Conservation (phyloP, 2,113 vertebrate genomes). For the Orthochromis malagaraziensis region DNA sequence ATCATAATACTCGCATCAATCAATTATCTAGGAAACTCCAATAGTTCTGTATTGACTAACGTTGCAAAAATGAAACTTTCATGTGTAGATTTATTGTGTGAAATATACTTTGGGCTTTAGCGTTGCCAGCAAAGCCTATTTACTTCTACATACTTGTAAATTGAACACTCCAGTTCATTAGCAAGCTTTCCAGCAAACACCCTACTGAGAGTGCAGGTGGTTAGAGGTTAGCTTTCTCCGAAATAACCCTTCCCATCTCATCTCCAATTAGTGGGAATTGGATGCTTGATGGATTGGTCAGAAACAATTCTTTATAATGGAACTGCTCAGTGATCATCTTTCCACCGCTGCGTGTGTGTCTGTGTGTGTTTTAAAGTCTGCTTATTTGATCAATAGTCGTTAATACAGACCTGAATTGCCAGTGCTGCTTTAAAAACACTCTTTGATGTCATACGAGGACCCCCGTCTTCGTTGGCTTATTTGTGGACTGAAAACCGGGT, state of each 20-base stretch:
- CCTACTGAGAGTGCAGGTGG: background rate
- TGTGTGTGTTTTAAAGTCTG: background rate
- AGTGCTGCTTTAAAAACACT: slow-evolving; percentile 15
- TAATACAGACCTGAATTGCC: slow-evolving; percentile 8
- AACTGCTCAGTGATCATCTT: slow-evolving; percentile 6
- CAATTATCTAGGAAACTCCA: background rate
- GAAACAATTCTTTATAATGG: slow-evolving; percentile 15
- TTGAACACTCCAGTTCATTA: background rate
- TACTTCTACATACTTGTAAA: background rate
- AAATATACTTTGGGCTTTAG: background rate
- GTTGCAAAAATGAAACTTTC: background rate
- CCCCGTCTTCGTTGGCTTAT: background rate
- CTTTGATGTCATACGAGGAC: slow-evolving; percentile 23
- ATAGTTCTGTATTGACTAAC: background rate
- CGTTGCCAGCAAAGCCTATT: background rate
- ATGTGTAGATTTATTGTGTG: background rate
- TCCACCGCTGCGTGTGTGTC: background rate
- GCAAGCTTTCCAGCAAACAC: background rate
- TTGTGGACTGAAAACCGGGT: background rate
- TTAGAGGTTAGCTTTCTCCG: background rate
- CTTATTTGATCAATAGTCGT: slow-evolving; percentile 18
- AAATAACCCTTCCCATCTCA: background rate
- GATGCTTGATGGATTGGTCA: slow-evolving; percentile 21
- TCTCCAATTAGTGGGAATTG: background rate
- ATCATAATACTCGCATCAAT: background rate